These are phyloP conservation scores for Poeciliopsis presidionis DNA, from an alignment of 2,797 vertebrate species.

Conservation along the genomic window DNA sequence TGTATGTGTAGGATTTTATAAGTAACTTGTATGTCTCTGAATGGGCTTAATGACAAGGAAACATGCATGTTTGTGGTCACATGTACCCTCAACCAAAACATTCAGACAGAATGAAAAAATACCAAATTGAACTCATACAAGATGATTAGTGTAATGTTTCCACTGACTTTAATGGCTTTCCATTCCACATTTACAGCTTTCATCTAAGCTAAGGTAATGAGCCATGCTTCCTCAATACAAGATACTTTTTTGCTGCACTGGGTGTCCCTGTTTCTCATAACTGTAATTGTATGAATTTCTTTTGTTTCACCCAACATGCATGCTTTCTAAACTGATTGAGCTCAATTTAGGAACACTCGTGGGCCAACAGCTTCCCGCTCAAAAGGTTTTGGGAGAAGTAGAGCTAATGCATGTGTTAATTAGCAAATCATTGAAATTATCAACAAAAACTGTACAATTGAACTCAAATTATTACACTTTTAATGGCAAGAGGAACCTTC, in stretches of 20 bases:
- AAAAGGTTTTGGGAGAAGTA: conserved; percentile 14
- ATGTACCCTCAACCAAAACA: not conserved
- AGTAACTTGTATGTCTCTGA: not conserved
- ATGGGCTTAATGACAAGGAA: not conserved
- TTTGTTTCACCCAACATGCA: not conserved
- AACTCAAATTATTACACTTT: conserved; percentile 59
- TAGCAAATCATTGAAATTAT: conserved; percentile 60
- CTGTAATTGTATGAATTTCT: not conserved
- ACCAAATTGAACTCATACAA: not conserved
- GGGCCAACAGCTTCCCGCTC: conserved; percentile 21
- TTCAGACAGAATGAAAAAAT: not conserved
- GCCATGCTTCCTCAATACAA: not conserved
- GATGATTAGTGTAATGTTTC: not conserved
- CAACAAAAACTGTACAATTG: conserved; percentile 57
- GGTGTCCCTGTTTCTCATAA: not conserved
- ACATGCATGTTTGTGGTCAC: not conserved
- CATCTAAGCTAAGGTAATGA: not conserved
- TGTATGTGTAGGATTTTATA: not conserved
- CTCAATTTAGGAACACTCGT: conserved; percentile 23
- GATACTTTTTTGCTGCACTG: not conserved
- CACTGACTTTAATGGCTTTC: not conserved
- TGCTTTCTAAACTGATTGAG: conserved; percentile 31
- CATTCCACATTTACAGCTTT: not conserved
- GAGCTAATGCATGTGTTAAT: conserved; percentile 46
- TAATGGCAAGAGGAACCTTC: conserved; percentile 46